Conservation (phyloP, 2,797 vertebrate genomes). For the Nannoperca obscura region DNA sequence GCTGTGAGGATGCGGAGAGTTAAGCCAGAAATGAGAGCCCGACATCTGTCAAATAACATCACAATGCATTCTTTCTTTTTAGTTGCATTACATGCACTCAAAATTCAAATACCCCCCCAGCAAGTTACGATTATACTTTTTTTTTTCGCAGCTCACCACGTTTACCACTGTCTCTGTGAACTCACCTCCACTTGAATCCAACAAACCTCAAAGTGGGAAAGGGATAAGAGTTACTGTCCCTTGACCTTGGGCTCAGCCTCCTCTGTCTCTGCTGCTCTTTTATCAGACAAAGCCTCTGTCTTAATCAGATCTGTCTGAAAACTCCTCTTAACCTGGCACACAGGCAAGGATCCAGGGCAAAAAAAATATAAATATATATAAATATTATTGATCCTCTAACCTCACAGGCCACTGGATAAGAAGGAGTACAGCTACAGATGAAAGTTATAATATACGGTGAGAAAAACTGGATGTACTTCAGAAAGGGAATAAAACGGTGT, state of each 20-base stretch:
- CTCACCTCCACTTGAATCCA: conserved; percentile 39
- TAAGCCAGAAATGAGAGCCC: conserved; percentile 36
- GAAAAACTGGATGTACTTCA: conserved; percentile 39
- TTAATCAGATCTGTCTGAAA: conserved; percentile 37
- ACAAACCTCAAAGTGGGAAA: conserved; percentile 29
- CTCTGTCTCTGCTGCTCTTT: conserved; percentile 14
- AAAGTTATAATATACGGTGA: conserved; percentile 25
- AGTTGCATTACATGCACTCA: conserved; percentile 35
- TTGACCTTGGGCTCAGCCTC: conserved; percentile 50
- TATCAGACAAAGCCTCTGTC: conserved; percentile 19
- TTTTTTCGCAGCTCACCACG: conserved; percentile 35
- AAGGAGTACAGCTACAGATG: conserved; percentile 21
- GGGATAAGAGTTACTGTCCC: conserved; percentile 30
- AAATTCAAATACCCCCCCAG: conserved; percentile 44
- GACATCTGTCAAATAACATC: conserved; percentile 45
- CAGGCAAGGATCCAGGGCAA: conserved; percentile 26
- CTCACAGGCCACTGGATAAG: conserved; percentile 38
- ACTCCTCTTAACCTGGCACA: conserved; percentile 29
- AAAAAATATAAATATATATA: too few species aligned
- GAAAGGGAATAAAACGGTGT: conserved; percentile 2
- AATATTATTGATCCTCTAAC: conserved; percentile 64
- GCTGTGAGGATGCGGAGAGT: conserved; percentile 30
- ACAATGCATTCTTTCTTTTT: conserved; percentile 24
- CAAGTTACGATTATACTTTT: conserved; percentile 3
- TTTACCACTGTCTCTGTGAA: conserved; percentile 12